A percentile compares a stretch with the other conserved stretches of the same genome.
Evolutionary conservation across 1,140 invertebrate genomes (phyloP).

Genomic region (Drosophila sproati): DNA sequence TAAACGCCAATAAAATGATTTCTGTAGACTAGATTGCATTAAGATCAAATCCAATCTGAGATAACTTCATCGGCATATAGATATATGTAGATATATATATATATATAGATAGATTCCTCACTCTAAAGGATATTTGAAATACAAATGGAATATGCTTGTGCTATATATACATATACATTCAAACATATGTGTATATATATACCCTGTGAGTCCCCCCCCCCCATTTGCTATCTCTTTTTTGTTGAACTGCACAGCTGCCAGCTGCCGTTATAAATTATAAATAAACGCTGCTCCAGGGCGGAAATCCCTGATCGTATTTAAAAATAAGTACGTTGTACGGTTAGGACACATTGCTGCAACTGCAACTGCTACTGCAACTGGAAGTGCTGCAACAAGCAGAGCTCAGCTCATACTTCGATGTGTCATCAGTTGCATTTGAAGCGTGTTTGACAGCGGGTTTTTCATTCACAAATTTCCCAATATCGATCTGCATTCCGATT

Average conservation of each 20-base stretch:
- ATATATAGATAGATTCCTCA: neutral
- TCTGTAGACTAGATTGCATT: too few species aligned
- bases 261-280: constrained; percentile 42
- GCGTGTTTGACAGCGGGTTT: constrained; percentile 26
- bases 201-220: neutral
- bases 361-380: neutral
- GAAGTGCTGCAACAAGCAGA: neutral
- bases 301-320: constrained; percentile 54
- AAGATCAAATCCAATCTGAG: too few species aligned
- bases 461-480: neutral
- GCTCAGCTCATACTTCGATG: constrained; percentile 6
- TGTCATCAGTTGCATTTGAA: constrained; percentile 43
- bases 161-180: too few species aligned
- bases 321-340: constrained; percentile 12
- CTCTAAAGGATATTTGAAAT: too few species aligned
- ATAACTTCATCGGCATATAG: too few species aligned
- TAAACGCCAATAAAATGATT: too few species aligned
- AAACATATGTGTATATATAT: constrained; percentile 1
- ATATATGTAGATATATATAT: neutral
- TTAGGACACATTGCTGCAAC: neutral
- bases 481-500: neutral
- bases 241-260: constrained; percentile 14
- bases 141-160: too few species aligned
- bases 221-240: neutral
- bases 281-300: constrained; percentile 41